Evolutionary conservation across 2,797 vertebrate species (phyloP).

Genomic region (Chrosomus eos): DNA sequence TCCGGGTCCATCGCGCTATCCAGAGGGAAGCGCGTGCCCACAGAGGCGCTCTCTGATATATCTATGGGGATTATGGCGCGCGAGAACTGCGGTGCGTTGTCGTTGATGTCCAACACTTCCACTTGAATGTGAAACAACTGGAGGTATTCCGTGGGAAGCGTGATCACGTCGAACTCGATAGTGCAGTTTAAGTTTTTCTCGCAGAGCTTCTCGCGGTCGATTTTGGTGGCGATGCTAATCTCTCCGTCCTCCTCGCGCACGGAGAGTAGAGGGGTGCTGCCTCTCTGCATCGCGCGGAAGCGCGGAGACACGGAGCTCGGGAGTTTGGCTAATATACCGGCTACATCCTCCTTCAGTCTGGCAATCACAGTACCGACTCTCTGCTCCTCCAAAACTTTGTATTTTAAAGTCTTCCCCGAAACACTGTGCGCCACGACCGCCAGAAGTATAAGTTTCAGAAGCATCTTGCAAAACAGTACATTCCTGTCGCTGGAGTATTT

Average conservation of each 20-base stretch:
- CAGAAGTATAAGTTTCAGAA: conserved; percentile 65
- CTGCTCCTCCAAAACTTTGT: conserved; percentile 97
- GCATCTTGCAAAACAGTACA: conserved; percentile 60
- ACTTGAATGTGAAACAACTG: conserved; percentile 96
- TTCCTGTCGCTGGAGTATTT: conserved; percentile 63
- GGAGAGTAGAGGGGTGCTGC: conserved; percentile 83
- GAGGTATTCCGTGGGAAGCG: conserved; percentile 92
- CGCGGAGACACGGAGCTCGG: conserved; percentile 86
- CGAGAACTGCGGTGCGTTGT: conserved; percentile 94
- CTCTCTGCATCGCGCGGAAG: conserved; percentile 92
- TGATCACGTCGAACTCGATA: conserved; percentile 96
- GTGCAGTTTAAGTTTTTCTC: conserved; percentile 94
- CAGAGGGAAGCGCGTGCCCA: conserved; percentile 91
- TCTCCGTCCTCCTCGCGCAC: conserved; percentile 94
- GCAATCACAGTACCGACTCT: conserved; percentile 90
- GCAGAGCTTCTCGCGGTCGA: conserved; percentile 95
- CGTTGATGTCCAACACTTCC: conserved; percentile 96
- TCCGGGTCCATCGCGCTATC: conserved; percentile 94
- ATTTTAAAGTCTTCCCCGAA: conserved; percentile 88
- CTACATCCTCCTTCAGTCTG: conserved; percentile 89
- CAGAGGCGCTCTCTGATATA: conserved; percentile 94
- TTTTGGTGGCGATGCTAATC: conserved; percentile 90
- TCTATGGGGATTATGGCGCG: conserved; percentile 91
- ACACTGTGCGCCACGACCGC: conserved; percentile 63
- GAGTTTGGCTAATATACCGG: conserved; percentile 83